Evolutionary conservation across 1,140 invertebrate genomes (phyloP).

Genomic region (Alviniconcha marisindica): DNA sequence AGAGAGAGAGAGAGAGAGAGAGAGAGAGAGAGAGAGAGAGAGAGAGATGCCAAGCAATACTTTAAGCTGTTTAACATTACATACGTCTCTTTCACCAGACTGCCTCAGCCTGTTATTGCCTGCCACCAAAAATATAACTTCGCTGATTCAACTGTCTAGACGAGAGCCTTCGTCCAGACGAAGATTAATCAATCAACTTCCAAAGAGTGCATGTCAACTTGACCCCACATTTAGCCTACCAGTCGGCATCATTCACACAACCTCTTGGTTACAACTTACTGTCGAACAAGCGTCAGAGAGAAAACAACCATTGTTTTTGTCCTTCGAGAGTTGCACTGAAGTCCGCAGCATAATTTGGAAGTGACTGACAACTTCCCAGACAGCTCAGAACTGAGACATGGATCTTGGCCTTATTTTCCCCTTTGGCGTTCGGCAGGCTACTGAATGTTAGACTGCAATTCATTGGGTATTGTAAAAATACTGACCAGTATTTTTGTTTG

Average conservation of each 20-base stretch:
- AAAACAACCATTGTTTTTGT: constrained; percentile 55
- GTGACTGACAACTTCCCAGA: constrained; percentile 25
- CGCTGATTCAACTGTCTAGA: constrained; percentile 30
- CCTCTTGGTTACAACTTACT: constrained; percentile 49
- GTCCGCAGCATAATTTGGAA: constrained; percentile 35
- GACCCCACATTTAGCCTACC: neutral
- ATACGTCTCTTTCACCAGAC: no score
- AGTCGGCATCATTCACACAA: constrained; percentile 20
- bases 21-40: no score
- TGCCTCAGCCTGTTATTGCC: neutral
- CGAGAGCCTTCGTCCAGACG: constrained; percentile 27
- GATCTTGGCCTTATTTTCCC: constrained; percentile 22
- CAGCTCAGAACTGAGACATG: constrained; percentile 25
- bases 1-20: no score
- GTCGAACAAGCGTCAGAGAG: constrained; percentile 56
- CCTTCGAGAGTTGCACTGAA: constrained; percentile 2
- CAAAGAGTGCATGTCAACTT: constrained; percentile 29
- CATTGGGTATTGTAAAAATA: neutral
- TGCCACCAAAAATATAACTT: constrained; percentile 21
- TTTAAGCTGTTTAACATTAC: no score
- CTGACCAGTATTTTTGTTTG: neutral
- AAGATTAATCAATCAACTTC: constrained; percentile 31
- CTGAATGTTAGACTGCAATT: neutral
- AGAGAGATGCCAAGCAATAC: no score
- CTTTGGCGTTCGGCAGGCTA: neutral